Evolutionary conservation across 2,888 invertebrate species (phyloP).

Genomic region (Trachelus tabidus): DNA sequence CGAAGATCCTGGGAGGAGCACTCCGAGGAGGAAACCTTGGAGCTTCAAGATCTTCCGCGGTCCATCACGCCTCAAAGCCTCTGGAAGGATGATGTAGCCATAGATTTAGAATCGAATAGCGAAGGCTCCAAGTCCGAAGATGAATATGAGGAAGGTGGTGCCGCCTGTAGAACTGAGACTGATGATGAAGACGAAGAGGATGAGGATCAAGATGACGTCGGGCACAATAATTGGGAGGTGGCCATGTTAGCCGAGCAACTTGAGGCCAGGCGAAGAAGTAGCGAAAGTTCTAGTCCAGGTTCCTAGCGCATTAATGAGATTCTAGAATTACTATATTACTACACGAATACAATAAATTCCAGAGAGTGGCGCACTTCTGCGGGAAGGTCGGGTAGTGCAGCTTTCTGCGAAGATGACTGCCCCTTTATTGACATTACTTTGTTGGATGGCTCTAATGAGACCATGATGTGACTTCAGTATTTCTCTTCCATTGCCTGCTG

Average conservation of each 20-base stretch:
- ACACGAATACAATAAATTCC: constrained; percentile 46
- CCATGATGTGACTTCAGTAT: constrained; percentile 51
- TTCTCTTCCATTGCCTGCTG: neutral
- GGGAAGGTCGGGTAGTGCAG: constrained; percentile 36
- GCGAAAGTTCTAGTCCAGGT: constrained; percentile 58
- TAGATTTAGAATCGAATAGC: constrained; percentile 64
- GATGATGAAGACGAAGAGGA: constrained; percentile 48
- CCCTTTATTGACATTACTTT: constrained; percentile 53
- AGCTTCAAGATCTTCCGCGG: constrained; percentile 74
- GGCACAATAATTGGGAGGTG: constrained; percentile 79
- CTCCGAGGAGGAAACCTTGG: constrained; percentile 76
- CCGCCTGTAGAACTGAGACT: constrained; percentile 16
- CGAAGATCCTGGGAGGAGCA: constrained; percentile 79
- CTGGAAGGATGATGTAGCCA: constrained; percentile 64
- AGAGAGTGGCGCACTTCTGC: constrained; percentile 30
- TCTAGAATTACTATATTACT: constrained; percentile 55
- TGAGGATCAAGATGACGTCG: constrained; percentile 45
- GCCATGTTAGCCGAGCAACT: constrained; percentile 82
- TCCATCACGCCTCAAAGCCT: constrained; percentile 64
- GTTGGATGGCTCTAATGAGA: constrained; percentile 54
- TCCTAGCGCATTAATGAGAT: constrained; percentile 65
- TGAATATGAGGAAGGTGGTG: constrained; percentile 56
- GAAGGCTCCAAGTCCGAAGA: constrained; percentile 66
- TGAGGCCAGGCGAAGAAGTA: constrained; percentile 65
- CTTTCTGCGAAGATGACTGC: constrained; percentile 50